Evolutionary conservation across 37 sponge, comb jelly and placozoan species (phyloP), one percentile per base, ranked within the genome.

Genomic region (Petrosia ficiformis): DNA sequence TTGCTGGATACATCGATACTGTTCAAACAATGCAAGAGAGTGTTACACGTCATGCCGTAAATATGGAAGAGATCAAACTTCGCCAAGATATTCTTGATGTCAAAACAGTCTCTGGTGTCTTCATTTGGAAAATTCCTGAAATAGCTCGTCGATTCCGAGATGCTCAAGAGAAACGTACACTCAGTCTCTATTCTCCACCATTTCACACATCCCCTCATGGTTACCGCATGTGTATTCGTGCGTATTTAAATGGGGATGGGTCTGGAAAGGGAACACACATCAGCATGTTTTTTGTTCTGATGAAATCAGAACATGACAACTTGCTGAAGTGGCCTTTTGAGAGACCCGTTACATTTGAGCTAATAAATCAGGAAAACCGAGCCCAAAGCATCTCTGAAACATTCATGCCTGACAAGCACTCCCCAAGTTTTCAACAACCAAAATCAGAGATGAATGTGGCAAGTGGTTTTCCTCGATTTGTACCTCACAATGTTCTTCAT

Each of bases 181-280:
- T 87, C 43, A 88, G 89, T 6, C 80, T 93, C 44, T 93, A 93
- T 71, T 79, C 80, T 60, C 85, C 93, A n/a, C 93, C 93, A 1
- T 93, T 93, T 78, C 88, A 75, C 74, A 93, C 89, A 30, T 71
- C 81, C 34, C 74, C 82, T 6, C 77, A 84, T 65, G 93, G 93
- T 5, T 93, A 93, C 86, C 84, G 81, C 78, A 36, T 93, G 61
- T 93, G 93, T 57, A 73, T 88, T 38, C 29, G 93, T 25, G 73
- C 88, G 16, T 93, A 93, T 57, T 81, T 93, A 75, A 85, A 88
- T 77, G 93, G 93, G 48, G 93, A 93, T 76, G 93, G 93, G 0
- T 60, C 65, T 59, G 93, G 93, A 2, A 88, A 80, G 66, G 77
- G 77, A 21, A 88, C 82, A 1, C 83, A 88, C 72, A 54, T 93